Evolutionary conservation across 2,797 vertebrate genomes (phyloP).

Genomic region (Morelia viridis): DNA sequence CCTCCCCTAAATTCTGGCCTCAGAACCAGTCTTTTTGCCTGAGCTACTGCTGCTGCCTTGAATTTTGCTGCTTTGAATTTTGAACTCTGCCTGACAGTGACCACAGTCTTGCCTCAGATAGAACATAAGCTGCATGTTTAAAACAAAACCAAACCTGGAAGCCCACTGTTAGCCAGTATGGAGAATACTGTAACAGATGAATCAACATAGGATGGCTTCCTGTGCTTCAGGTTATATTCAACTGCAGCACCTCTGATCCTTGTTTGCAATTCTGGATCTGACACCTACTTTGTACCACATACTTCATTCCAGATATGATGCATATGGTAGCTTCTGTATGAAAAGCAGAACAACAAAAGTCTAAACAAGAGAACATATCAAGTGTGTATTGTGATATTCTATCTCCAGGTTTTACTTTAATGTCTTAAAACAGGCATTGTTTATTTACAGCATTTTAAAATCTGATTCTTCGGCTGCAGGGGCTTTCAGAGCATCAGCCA

Average conservation of each 20-base stretch:
- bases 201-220: not conserved
- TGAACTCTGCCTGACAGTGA: not conserved
- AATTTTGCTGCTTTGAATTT: not conserved
- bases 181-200: not conserved
- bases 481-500: not conserved
- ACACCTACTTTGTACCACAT: not conserved
- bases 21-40: not conserved
- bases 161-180: not conserved
- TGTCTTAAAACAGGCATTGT: not conserved
- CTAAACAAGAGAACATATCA: not conserved
- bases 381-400: not conserved
- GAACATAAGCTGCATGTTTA: not conserved
- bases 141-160: not conserved
- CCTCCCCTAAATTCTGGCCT: not conserved
- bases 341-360: not conserved
- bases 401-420: not conserved
- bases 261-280: not conserved
- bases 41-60: not conserved
- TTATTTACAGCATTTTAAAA: not conserved
- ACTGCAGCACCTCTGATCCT: not conserved
- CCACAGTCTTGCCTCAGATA: not conserved
- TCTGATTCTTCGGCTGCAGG: not conserved
- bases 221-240: not conserved
- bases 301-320: not conserved
- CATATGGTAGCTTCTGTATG: not conserved